phyloP scores from a whole-genome alignment of 2,797 vertebrate species.

The Microhierax caerulescens region DNA sequence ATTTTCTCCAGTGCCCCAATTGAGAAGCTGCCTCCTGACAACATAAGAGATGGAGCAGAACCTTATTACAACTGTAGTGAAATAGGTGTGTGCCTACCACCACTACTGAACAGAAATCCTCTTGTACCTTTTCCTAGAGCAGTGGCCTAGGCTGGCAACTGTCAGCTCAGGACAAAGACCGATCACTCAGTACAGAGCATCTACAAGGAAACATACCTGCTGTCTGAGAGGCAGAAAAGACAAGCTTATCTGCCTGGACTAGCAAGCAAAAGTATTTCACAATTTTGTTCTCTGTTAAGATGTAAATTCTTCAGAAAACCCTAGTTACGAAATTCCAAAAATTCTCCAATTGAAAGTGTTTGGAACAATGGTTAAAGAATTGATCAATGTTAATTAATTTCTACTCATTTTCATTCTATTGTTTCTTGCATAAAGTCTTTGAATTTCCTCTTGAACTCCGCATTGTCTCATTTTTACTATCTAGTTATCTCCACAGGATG shows the following conservation, averaged over 20 bases:
- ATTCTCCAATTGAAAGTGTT: conserved; percentile 45
- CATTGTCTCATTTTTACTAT: conserved; percentile 21
- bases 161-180: not conserved
- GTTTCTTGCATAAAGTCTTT: not conserved
- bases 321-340: not conserved
- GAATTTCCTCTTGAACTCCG: conserved; percentile 10
- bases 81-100: not conserved
- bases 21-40: not conserved
- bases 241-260: not conserved
- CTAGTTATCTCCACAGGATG: conserved; percentile 24
- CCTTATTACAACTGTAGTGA: not conserved
- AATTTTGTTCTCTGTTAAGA: not conserved
- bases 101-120: not conserved
- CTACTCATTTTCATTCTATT: conserved; percentile 46
- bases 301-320: not conserved
- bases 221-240: not conserved
- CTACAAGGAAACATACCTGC: not conserved
- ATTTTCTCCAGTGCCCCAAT: not conserved
- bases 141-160: not conserved
- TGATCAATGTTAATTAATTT: conserved; percentile 36
- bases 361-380: conserved; percentile 56
- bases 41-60: not conserved
- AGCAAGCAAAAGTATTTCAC: not conserved
- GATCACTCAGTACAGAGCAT: not conserved
- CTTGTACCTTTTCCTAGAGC: not conserved